Conservation (phyloP, 1,140 invertebrate species). For the Onthophagus taurus region DNA sequence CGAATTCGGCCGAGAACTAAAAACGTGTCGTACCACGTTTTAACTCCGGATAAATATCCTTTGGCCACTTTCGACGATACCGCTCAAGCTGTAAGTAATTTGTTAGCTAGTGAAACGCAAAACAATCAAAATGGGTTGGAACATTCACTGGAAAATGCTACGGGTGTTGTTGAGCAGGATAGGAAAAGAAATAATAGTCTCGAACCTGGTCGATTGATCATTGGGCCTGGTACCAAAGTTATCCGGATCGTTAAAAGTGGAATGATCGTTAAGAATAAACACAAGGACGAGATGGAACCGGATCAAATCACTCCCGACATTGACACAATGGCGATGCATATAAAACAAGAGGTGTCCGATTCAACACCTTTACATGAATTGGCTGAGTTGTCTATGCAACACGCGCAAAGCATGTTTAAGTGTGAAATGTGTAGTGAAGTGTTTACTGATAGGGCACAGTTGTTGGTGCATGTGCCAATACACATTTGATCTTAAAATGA, state of each 20-base stretch:
- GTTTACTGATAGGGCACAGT: slow-evolving; percentile 59
- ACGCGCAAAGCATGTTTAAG: slow-evolving; percentile 42
- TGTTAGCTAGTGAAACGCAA: slow-evolving; percentile 18
- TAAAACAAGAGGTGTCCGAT: slow-evolving; percentile 42
- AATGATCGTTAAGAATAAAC: slow-evolving; percentile 33
- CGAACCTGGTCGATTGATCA: slow-evolving; percentile 29
- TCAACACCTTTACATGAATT: slow-evolving; percentile 44
- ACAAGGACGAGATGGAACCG: slow-evolving; percentile 26
- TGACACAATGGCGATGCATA: background rate
- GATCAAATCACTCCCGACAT: slow-evolving; percentile 18
- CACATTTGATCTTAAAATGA: slow-evolving; percentile 57
- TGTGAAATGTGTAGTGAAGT: slow-evolving; percentile 74
- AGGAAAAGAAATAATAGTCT: slow-evolving; percentile 22
- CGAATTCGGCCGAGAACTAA: slow-evolving; percentile 50
- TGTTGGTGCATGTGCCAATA: slow-evolving; percentile 66
- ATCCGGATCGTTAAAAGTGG: slow-evolving; percentile 34
- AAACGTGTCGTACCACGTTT: slow-evolving; percentile 54
- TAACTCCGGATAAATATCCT: slow-evolving; percentile 32
- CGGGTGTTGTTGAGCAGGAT: slow-evolving; percentile 4
- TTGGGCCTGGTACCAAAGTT: slow-evolving; percentile 30
- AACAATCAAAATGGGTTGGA: slow-evolving; percentile 10
- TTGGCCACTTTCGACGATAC: slow-evolving; percentile 33
- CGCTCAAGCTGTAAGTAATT: slow-evolving; percentile 27
- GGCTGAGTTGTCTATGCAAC: slow-evolving; percentile 37
- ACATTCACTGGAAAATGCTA: background rate